Percentiles rank a stretch among this genome's conserved stretches.
Evolutionary conservation across 2,888 invertebrate species (phyloP).

Genomic region (Kuschelorhynchus macadamiae): DNA sequence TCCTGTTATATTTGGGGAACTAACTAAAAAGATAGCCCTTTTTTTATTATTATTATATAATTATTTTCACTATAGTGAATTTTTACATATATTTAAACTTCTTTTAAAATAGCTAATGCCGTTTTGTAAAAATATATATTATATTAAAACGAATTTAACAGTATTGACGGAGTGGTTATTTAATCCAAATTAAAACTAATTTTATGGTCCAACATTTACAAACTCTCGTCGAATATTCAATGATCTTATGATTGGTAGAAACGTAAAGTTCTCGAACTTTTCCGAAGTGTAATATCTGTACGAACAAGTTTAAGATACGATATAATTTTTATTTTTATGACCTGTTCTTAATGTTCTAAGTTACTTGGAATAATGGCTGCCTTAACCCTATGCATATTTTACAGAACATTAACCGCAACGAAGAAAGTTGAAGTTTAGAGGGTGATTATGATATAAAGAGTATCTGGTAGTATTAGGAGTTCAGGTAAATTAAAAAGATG

Average conservation of each 20-base stretch:
- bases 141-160: no score
- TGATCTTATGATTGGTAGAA: slow-evolving; percentile 8
- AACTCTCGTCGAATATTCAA: neutral
- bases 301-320: slow-evolving; percentile 18
- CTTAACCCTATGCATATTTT: slow-evolving; percentile 39
- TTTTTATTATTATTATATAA: no score
- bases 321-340: slow-evolving; percentile 34
- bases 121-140: no score
- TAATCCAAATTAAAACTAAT: no score
- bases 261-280: neutral
- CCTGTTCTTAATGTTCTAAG: slow-evolving; percentile 8
- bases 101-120: no score
- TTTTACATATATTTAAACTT: no score
- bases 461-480: slow-evolving; percentile 15
- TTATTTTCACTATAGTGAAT: no score
- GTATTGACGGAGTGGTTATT: no score
- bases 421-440: slow-evolving; percentile 32
- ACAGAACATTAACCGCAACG: slow-evolving; percentile 28
- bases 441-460: slow-evolving; percentile 26
- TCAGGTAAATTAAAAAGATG: neutral
- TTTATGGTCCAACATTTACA: neutral
- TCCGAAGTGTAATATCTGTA: slow-evolving; percentile 21
- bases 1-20: no score
- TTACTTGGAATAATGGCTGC: slow-evolving; percentile 17
- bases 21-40: no score